Percentiles rank a stretch among this genome's conserved stretches.
Conservation (phyloP, 2,797 vertebrate genomes). For the Aphelocoma californica region DNA sequence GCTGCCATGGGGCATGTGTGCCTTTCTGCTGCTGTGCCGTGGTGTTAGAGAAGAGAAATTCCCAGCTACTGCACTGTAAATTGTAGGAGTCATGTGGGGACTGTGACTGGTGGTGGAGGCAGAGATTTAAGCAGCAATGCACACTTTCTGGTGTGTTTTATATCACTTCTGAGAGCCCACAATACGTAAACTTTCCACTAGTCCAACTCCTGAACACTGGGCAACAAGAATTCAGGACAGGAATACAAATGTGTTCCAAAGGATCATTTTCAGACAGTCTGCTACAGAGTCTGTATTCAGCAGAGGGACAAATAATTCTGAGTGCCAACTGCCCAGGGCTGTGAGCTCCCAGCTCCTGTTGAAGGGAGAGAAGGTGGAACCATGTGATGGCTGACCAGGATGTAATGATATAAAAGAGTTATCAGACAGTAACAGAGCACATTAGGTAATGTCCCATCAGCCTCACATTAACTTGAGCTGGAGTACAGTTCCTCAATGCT, state of each 20-base stretch:
- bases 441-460: neutral
- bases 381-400: neutral
- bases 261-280: neutral
- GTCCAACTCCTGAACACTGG: neutral
- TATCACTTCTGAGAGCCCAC: neutral
- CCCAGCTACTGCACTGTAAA: neutral
- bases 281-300: neutral
- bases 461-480: neutral
- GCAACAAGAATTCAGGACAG: neutral
- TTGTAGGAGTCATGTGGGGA: neutral
- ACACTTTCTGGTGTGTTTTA: neutral
- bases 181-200: neutral
- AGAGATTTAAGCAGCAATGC: neutral
- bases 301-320: neutral
- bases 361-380: neutral
- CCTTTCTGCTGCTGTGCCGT: neutral
- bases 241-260: neutral
- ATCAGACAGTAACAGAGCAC: neutral
- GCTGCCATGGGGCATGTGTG: neutral
- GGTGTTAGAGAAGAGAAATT: neutral
- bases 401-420: neutral
- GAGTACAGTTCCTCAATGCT: neutral
- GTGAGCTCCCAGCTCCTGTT: neutral
- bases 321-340: fast-evolving
- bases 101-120: neutral